A percentile compares a stretch with the other conserved stretches of the same genome.
phyloP scores from a whole-genome alignment of 2,888 invertebrate species.

The Limnephilus marmoratus region DNA sequence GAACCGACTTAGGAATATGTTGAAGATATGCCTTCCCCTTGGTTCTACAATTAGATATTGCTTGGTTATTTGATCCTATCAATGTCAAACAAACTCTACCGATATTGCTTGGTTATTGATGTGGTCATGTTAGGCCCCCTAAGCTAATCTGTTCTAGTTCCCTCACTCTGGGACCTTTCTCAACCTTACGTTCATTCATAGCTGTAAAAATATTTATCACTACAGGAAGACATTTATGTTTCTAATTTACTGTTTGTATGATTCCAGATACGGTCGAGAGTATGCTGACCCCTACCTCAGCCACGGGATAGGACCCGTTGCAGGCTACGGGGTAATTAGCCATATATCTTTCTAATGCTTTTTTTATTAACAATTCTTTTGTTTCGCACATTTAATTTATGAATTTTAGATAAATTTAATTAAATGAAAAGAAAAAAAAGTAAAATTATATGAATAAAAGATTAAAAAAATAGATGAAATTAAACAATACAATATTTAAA shows the following conservation, averaged over 20 bases:
- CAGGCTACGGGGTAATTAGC: slow-evolving; percentile 94
- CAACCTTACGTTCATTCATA: background rate
- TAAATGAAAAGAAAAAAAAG: no score
- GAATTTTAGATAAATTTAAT: no score
- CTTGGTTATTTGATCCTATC: background rate
- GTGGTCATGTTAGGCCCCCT: no score
- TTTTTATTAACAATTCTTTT: no score
- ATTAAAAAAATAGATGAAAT: no score
- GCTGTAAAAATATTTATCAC: background rate
- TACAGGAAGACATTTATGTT: background rate
- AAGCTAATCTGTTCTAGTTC: background rate
- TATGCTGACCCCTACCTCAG: slow-evolving; percentile 96
- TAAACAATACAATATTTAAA: no score
- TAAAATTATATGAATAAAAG: no score
- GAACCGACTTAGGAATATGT: no score
- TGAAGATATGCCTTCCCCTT: background rate
- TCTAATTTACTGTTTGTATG: background rate
- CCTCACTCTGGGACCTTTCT: no score
- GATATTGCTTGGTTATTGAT: no score
- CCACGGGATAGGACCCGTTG: slow-evolving; percentile 96
- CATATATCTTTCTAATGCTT: background rate
- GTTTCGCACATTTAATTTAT: no score
- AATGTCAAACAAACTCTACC: no score
- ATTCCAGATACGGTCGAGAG: slow-evolving; percentile 90
- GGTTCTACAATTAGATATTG: background rate